Percentiles rank a stretch among this genome's conserved stretches.
Conservation (phyloP, 1,140 invertebrate species). For the Oppia nitens region DNA sequence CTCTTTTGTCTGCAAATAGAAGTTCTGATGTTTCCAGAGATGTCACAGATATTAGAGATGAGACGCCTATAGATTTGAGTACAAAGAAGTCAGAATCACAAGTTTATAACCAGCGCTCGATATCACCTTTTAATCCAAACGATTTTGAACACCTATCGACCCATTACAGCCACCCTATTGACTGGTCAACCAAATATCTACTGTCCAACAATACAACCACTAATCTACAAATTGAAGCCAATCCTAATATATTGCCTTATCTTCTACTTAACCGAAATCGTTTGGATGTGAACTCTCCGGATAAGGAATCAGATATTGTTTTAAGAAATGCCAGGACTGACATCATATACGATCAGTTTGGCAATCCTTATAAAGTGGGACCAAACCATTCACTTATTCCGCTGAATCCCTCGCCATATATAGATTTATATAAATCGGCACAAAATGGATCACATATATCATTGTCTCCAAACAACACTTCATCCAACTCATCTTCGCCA, state of each 20-base stretch:
- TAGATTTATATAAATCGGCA: not conserved
- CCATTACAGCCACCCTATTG: not conserved
- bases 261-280: not conserved
- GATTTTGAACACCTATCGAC: not conserved
- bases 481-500: not conserved
- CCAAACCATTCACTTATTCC: not conserved
- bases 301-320: not conserved
- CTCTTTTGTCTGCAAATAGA: not conserved
- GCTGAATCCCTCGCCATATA: not conserved
- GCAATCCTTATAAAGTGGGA: not conserved
- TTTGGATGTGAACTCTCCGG: not conserved
- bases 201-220: not conserved
- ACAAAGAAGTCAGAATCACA: not conserved
- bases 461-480: not conserved
- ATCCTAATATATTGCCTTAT: slow-evolving; percentile 1
- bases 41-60: not conserved
- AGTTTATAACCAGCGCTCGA: not conserved
- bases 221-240: not conserved
- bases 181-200: not conserved
- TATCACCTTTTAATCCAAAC: not conserved
- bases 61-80: slow-evolving; percentile 11
- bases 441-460: not conserved
- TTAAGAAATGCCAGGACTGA: not conserved
- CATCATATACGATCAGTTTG: not conserved
- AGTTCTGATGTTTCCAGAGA: not conserved